Base-by-base conservation (phyloP, 2,888 invertebrate genomes). In the Lordiphosa fenestrarum region DNA sequence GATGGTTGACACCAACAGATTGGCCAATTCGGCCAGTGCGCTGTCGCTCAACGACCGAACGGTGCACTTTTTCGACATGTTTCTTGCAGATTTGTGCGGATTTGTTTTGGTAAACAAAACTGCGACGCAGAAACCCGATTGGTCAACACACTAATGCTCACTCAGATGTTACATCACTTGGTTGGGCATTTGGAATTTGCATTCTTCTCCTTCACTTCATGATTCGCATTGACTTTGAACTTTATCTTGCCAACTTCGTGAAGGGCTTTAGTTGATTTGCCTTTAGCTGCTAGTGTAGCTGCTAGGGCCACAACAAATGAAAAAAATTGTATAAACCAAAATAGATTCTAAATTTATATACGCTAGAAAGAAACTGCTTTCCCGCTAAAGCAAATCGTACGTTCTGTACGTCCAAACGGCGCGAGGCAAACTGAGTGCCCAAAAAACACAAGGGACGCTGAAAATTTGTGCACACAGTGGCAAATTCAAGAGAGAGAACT, bases 21-120 rank as follows among this genome's bases (percentile, higher is more conserved):
- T 91, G 38, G 93, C 93, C 39, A 94, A 90, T 66, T 92, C 88
- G 13, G 92, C 92, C 66, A 93, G 81, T 5, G 93, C 91, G 53
- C 91, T 90, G 71, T 92, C 92, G 87, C 92, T 92, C 49, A 94
- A 88, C 33, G 91, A 91, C 23, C 91, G 90, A 59, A 94, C 93
- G 66, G 90, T 90, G 78, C 92, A 91, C 85, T 91, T 93, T 40
- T 93, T 94, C 48, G 94, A 92, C 94, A 94, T 94, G 40, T 15
- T 50, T 63, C 49, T 50, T 44, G 30, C 30, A 10, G 10, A 30
- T 4, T 66, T 65, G 13, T 51, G 50, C 2, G 44, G 46, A 25
- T 48, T 12, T 25, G 36, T 30, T 30, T 42, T 46, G 23, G 66
- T 66, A 66, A 66, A 67, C 66, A 66, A 73, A 77, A 58, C 37